Base-by-base conservation (phyloP, 2,797 vertebrate genomes). In the Hoplostethus mediterraneus region DNA sequence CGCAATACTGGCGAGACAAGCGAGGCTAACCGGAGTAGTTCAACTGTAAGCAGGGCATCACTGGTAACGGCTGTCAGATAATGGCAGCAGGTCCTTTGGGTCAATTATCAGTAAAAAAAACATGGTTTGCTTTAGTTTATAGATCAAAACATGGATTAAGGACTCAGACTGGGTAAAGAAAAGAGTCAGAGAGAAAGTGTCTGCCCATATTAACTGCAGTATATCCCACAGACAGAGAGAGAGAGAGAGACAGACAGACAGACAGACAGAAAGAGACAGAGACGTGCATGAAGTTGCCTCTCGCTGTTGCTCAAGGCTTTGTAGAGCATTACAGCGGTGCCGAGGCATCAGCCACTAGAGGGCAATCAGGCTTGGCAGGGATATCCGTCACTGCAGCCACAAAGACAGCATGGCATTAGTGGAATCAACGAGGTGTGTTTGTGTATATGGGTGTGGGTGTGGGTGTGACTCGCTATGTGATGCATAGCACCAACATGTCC, bases 341-440 rank as follows among this genome's bases (percentile, higher is more conserved):
- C n/a, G 54, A 69, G 58, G 69, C 56, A 64, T 81, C 67, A 72
- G 63, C 76, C 67, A 62, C 78, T 45, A 52, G 67, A 72, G 44
- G 33, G 63, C 73, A 76, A 80, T 81, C 60, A 71, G 62, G 48
- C 38, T 55, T 80, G 81, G 71, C 83, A 79, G 71, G 51, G 73
- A 72, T 33, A 86, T 87, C 72, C 69, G 82, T 89, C 85, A 87
- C 80, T 31, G 58, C 52, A 69, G 67, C 51, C 49, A 64, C 72
- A 83, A 36, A 79, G 67, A 76, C 63, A 64, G 56, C 40, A 17
- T 0, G 36, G 47, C 64, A 74, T 81, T 76, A 83, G 73, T 21
- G 38, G 71, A 79, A 72, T 76, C 78, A 81, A 75, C 40, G 48
- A 76, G 68, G 69, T 73, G 78, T 76, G 64, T 40, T 40, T 55